Base-by-base conservation (phyloP, 2,888 invertebrate genomes). In the Leptinotarsa juncta region DNA sequence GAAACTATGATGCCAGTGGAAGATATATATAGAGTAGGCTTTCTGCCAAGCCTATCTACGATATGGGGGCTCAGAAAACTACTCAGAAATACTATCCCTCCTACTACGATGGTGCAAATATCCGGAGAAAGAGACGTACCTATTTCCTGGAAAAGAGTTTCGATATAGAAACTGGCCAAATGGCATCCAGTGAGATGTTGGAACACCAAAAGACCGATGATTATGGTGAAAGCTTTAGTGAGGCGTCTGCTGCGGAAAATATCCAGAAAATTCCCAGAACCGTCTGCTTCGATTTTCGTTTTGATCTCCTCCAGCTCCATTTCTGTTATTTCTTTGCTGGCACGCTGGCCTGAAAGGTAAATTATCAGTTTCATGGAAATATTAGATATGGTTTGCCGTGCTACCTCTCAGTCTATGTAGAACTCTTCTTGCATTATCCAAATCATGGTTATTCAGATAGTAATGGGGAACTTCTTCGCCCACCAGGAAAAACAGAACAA, bases 391-490 rank as follows among this genome's bases (percentile, higher is more conserved):
- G 65, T 89, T 88, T 1, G 87, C 85, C 0, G 91, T 90, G 74
- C 90, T 90, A 0, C 93, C 91, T 2, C 96, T 90, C 18, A 96
- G 89, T 80, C 90, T 92, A 51, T 90, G 88, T 76, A 96, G 86
- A 10, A 94, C 89, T 0, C 89, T 85, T 0, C 92, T 87, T 0
- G 96, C 96, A 1, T 92, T 91, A 0, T 90, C 88, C 0, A 86
- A 86, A 70, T 90, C 86, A 23, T 92, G 90, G 86, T 92, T 90
- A 23, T 88, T 87, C 1, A 94, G 87, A 55, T 92, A 89, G 82
- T 91, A 94, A 75, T 93, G 92, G 0, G 97, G 97, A 1, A 95
- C 93, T 84, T 97, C 97, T 0, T 96, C 96, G 90, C 95, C 93
- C 79, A 92, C 91, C 83, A 93, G 90, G 86, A 94, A 92, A 82